Evolutionary conservation across 1,140 invertebrate genomes (phyloP).

Genomic region (Heliconius hewitsoni): DNA sequence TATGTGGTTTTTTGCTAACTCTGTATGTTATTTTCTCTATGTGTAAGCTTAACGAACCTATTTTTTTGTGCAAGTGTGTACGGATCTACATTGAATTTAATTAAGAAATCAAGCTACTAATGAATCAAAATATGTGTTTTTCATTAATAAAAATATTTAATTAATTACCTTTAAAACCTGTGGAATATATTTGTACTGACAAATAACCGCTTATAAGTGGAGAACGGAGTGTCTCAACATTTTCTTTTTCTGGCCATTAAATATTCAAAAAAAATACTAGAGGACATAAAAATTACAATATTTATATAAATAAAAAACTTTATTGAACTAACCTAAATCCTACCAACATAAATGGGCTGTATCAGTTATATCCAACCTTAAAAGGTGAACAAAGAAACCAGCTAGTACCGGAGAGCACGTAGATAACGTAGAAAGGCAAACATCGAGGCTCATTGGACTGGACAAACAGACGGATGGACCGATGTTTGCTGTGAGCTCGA

Average conservation of each 20-base stretch:
- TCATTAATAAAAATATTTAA: not conserved
- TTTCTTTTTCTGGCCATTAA: too few relatives aligned
- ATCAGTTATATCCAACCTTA: slow-evolving; percentile 32
- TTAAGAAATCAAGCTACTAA: slow-evolving; percentile 2
- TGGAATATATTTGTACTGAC: not conserved
- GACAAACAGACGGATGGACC: slow-evolving; percentile 61
- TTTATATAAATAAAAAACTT: not conserved
- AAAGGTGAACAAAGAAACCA: slow-evolving; percentile 49
- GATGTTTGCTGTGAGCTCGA: slow-evolving; percentile 59
- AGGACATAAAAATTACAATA: too few relatives aligned
- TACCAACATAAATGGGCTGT: slow-evolving; percentile 14
- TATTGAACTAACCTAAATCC: slow-evolving; percentile 11
- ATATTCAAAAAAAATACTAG: too few relatives aligned
- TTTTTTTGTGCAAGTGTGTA: not conserved
- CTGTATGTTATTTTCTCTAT: not conserved
- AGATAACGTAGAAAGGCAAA: slow-evolving; percentile 42
- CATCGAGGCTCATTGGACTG: slow-evolving; percentile 57
- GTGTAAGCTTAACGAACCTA: not conserved
- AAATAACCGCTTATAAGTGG: slow-evolving; percentile 15
- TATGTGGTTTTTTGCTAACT: slow-evolving; percentile 4
- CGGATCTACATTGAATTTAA: not conserved
- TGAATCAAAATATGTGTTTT: not conserved
- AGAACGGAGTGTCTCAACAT: too few relatives aligned
- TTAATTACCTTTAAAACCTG: not conserved
- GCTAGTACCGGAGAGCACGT: slow-evolving; percentile 47